A percentile compares a stretch with the other conserved stretches of the same genome.
These are phyloP conservation scores for Sarcophaga subvicina DNA, from an alignment of 2,888 invertebrate species.

Conservation along the genomic window DNA sequence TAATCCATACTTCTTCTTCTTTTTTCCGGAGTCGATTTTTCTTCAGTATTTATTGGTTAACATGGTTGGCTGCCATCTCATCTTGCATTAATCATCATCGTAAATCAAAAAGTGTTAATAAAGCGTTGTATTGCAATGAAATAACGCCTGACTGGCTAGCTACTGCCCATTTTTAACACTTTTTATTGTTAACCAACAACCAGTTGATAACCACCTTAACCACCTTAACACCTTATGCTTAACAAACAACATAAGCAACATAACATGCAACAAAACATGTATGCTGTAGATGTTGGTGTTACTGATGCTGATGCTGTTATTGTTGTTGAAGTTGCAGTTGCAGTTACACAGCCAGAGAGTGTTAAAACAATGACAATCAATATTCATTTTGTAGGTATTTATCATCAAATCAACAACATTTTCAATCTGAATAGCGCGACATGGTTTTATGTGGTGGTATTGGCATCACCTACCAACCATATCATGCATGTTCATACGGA, in stretches of 20 bases:
- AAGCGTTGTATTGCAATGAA: neutral
- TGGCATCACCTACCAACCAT: neutral
- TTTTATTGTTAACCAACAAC: neutral
- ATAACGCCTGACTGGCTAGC: neutral
- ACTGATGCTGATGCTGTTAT: too few relatives aligned
- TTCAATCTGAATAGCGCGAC: neutral
- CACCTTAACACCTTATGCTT: too few relatives aligned
- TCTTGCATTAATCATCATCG: neutral
- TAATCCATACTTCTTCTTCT: too few relatives aligned
- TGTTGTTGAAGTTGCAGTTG: neutral
- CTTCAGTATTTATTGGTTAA: neutral
- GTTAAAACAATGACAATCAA: conserved; percentile 51
- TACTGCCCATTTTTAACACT: neutral
- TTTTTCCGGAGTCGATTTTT: too few relatives aligned
- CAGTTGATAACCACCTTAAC: too few relatives aligned
- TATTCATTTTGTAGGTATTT: conserved; percentile 52
- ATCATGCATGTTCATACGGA: neutral
- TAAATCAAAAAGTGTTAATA: neutral
- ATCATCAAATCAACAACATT: conserved; percentile 54
- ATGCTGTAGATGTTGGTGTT: too few relatives aligned
- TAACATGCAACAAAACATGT: neutral
- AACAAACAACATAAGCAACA: neutral
- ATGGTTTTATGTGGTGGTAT: neutral
- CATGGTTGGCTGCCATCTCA: neutral
- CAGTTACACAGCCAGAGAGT: neutral